Base-by-base conservation (phyloP, 1,140 invertebrate genomes). In the Ericerus pela region DNA sequence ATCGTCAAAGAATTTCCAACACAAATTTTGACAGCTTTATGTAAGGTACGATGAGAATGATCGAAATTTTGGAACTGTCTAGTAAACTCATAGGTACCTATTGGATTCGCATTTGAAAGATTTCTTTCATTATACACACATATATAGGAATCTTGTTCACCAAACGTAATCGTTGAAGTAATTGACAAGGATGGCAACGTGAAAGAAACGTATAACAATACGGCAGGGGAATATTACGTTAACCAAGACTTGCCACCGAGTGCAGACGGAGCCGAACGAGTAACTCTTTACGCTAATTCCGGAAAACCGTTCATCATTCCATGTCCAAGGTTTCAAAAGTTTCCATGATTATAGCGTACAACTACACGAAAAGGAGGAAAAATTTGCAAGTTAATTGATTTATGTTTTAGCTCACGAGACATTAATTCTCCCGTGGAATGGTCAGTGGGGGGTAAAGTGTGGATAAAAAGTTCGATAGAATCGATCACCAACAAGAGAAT, bases 281-380 rank as follows among this genome's bases (percentile, higher is more conserved):
- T 22, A 10, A 47, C 20, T 5, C 8, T 22, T 3, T 47, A 22
- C 41, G 41, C 18, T 10, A 24, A 47, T 3, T 14, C 26, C 4
- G 20, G 14, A 10, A 20, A 47, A 14, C 2, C 2, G 22, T 47
- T 47, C 4, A 16, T 47, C 26, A 2, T 47, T 10, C 16, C 41
- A 10, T 47, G 41, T 47, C 41, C 41, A 10, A 47, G 26, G 41
- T 47, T n/a, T n/a, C n/a, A n/a, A n/a, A n/a, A n/a, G n/a, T n/a
- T n/a, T n/a, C n/a, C n/a, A n/a, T n/a, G n/a, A n/a, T n/a, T n/a
- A n/a, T n/a, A n/a, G n/a, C n/a, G n/a, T n/a, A n/a, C n/a, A n/a
- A n/a, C n/a, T n/a, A n/a, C n/a, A n/a, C n/a, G n/a, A n/a, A n/a
- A n/a, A n/a, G n/a, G n/a, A n/a, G n/a, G n/a, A n/a, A n/a, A n/a